Conservation (phyloP, 2,888 invertebrate species). For the Pterobdella sp. region DNA sequence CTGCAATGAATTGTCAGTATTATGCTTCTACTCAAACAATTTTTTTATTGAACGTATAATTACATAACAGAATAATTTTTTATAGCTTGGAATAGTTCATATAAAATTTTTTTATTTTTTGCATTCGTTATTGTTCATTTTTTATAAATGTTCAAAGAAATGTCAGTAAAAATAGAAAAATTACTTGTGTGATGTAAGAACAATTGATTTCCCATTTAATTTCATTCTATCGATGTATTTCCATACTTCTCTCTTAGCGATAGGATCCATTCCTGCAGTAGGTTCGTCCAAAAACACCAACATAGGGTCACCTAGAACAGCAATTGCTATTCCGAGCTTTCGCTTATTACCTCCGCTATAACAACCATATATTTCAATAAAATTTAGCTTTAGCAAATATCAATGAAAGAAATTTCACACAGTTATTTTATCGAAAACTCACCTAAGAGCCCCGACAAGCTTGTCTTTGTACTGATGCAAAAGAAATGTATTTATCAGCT, state of each 20-base stretch:
- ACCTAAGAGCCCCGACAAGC: conserved; percentile 41
- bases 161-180: no score
- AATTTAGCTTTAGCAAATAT: not conserved
- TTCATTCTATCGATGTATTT: conserved; percentile 63
- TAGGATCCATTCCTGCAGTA: conserved; percentile 63
- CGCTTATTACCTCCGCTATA: conserved; percentile 44
- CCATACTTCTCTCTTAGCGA: conserved; percentile 71
- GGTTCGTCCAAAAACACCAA: conserved; percentile 42
- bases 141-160: no score
- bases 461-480: conserved; percentile 33
- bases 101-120: no score
- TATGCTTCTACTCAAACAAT: not conserved
- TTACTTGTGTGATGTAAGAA: conserved; percentile 62
- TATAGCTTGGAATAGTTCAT: no score
- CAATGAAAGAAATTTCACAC: not conserved
- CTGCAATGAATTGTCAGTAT: conserved; percentile 32
- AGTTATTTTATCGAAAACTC: no score
- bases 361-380: not conserved
- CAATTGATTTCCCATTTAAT: conserved; percentile 64
- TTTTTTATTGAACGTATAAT: not conserved
- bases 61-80: no score
- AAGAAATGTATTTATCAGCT: conserved; percentile 30
- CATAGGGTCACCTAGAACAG: conserved; percentile 40
- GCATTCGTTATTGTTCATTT: no score
- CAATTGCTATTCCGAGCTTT: conserved; percentile 42